Evolutionary conservation across 2,797 vertebrate genomes (phyloP).

Genomic region (Mionectes olivaceus): DNA sequence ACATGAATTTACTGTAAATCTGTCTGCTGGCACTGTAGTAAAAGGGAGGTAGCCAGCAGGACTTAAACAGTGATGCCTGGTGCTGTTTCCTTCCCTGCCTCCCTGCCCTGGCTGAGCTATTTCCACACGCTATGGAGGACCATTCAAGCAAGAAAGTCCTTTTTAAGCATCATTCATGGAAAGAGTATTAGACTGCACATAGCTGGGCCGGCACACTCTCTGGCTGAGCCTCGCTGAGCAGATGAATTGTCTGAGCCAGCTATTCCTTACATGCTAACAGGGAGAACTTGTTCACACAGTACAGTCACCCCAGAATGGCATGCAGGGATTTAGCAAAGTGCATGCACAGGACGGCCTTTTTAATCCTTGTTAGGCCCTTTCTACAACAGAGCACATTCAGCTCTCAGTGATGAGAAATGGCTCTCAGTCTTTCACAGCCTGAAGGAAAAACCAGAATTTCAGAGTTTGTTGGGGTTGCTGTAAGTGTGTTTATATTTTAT

Average conservation of each 20-base stretch:
- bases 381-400: constrained; percentile 57
- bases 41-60: constrained; percentile 30
- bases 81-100: not conserved
- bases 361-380: constrained; percentile 67
- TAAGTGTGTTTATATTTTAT: constrained; percentile 35
- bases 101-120: not conserved
- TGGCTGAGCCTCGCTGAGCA: constrained; percentile 61
- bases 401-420: constrained; percentile 44
- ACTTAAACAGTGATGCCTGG: not conserved
- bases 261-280: constrained; percentile 74
- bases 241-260: constrained; percentile 68
- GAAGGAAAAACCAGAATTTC: constrained; percentile 19
- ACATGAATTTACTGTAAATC: constrained; percentile 18
- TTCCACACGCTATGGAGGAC: constrained; percentile 17
- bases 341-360: constrained; percentile 62
- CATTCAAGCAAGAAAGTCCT: constrained; percentile 67
- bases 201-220: constrained; percentile 52
- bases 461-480: constrained; percentile 27
- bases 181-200: constrained; percentile 56
- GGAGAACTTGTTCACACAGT: constrained; percentile 73
- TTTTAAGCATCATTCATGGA: constrained; percentile 62
- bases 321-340: constrained; percentile 72
- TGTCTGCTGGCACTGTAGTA: not conserved
- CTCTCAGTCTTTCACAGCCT: constrained; percentile 22
- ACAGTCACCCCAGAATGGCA: constrained; percentile 61